A percentile compares a stretch with the other conserved stretches of the same genome.
Evolutionary conservation across 2,888 invertebrate species (phyloP).

Genomic region (Coelopa pilipes): DNA sequence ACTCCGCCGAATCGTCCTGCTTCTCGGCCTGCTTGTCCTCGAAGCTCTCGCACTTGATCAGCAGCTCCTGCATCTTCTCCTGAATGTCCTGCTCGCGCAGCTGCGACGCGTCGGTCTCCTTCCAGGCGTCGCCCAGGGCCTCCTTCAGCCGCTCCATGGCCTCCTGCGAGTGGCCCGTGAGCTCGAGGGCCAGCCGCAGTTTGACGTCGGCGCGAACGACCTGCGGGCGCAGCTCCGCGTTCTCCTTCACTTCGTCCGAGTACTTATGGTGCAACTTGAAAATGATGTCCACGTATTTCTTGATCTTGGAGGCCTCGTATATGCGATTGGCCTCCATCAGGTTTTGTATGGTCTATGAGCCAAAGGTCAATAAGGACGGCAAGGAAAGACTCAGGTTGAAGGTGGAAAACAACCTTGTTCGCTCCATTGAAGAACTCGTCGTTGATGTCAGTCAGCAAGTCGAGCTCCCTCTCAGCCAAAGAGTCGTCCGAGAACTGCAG

Average conservation of each 20-base stretch:
- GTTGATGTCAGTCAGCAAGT: constrained; percentile 55
- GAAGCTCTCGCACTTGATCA: constrained; percentile 54
- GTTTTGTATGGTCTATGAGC: constrained; percentile 50
- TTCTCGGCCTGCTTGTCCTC: constrained; percentile 48
- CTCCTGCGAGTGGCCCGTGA: constrained; percentile 54
- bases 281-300: constrained; percentile 54
- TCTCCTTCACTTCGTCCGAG: constrained; percentile 47
- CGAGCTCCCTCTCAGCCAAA: constrained; percentile 51
- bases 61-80: constrained; percentile 55
- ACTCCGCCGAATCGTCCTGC: constrained; percentile 57
- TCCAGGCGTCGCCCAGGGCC: constrained; percentile 57
- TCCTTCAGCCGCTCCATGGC: constrained; percentile 53
- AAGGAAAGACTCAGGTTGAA: constrained; percentile 25
- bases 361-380: background rate
- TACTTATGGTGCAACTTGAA: constrained; percentile 54
- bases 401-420: constrained; percentile 39
- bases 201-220: constrained; percentile 54
- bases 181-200: constrained; percentile 53
- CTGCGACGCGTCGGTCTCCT: constrained; percentile 56
- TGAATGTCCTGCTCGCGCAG: constrained; percentile 58
- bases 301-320: constrained; percentile 55
- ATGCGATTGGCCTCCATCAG: constrained; percentile 49
- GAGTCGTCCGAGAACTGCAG: constrained; percentile 45
- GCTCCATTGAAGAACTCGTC: constrained; percentile 54
- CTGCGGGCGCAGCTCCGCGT: constrained; percentile 44